These are phyloP conservation scores for Callaeas wilsoni DNA, from an alignment of 2,113 vertebrate species.

Conservation along the genomic window DNA sequence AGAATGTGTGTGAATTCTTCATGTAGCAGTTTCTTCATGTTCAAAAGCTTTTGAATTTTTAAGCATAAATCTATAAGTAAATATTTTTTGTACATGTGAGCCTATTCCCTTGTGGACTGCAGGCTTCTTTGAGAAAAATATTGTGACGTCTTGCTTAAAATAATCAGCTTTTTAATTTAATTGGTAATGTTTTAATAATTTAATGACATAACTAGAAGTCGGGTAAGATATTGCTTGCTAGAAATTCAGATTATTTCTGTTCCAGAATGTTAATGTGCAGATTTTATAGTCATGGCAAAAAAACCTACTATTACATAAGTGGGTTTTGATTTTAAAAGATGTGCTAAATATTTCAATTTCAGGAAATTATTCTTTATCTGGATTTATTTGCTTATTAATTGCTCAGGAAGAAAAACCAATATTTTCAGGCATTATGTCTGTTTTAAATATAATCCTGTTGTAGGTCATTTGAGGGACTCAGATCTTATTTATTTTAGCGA, in stretches of 20 bases:
- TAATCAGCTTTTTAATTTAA: not conserved
- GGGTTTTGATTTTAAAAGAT: not conserved
- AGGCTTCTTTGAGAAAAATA: not conserved
- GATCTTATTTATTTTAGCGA: not conserved
- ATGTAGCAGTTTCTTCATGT: not conserved
- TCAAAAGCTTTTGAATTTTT: not conserved
- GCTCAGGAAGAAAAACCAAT: not conserved
- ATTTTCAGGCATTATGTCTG: not conserved
- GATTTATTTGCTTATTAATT: not conserved
- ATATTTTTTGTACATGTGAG: not conserved
- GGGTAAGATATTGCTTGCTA: not conserved
- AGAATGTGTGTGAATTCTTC: not conserved
- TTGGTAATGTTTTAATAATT: not conserved
- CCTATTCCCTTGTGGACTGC: not conserved
- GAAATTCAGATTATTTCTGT: not conserved
- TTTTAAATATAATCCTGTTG: not conserved
- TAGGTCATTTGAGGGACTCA: not conserved
- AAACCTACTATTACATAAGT: not conserved
- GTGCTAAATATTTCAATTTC: not conserved
- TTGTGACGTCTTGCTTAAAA: not conserved
- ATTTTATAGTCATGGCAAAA: not conserved
- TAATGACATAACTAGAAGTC: not conserved
- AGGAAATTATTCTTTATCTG: not conserved
- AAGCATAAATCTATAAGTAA: not conserved
- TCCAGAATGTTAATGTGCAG: not conserved